Conservation (phyloP, 2,888 invertebrate genomes). For the Perizoma flavofasciatum region DNA sequence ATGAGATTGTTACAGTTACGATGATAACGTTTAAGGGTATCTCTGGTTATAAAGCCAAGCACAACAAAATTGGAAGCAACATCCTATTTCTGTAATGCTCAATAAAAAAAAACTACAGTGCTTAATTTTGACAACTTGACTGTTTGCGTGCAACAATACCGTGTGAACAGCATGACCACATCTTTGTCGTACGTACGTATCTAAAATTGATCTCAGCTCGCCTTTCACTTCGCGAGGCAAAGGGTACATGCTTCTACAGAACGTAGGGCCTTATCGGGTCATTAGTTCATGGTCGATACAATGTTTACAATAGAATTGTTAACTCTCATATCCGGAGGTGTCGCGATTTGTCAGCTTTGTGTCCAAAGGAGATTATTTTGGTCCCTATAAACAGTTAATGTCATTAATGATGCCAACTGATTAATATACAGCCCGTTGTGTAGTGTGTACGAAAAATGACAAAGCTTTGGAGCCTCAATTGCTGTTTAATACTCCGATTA, state of each 20-base stretch:
- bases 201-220: conserved; percentile 62
- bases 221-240: conserved; percentile 75
- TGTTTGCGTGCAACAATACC: conserved; percentile 60
- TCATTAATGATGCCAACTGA: not conserved
- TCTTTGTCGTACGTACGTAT: conserved; percentile 57
- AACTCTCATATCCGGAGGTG: conserved; percentile 19
- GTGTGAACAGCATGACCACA: conserved; percentile 66
- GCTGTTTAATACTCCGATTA: no score
- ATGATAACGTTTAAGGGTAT: conserved; percentile 27
- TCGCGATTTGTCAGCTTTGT: conserved; percentile 7
- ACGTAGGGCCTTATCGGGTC: conserved; percentile 60
- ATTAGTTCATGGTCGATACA: conserved; percentile 54
- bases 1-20: conserved; percentile 19
- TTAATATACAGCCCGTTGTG: not conserved
- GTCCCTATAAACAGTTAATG: not conserved
- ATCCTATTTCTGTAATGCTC: conserved; percentile 49
- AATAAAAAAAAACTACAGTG: conserved; percentile 55
- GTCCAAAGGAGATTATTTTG: no score
- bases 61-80: conserved; percentile 26
- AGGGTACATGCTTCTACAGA: conserved; percentile 56
- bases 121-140: conserved; percentile 51
- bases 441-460: no score
- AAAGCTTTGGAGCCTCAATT: no score
- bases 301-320: conserved; percentile 40
- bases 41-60: conserved; percentile 17